phyloP scores from a whole-genome alignment of 2,113 vertebrate genomes.

The Illadopsis cleaveri region DNA sequence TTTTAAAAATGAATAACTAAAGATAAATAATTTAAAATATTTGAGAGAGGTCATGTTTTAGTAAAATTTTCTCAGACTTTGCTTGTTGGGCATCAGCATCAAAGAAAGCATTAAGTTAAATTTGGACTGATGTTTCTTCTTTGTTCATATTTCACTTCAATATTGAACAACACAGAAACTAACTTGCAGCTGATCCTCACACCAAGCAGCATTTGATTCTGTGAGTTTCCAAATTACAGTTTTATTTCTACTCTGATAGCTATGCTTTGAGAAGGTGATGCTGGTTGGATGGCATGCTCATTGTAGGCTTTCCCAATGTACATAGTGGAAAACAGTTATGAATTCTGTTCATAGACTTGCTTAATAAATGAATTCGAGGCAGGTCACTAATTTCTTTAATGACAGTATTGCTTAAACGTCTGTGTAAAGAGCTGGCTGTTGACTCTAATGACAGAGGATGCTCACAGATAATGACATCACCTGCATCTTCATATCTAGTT shows the following conservation, averaged over 20 bases:
- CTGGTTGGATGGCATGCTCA: neutral
- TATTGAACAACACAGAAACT: neutral
- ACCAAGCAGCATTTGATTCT: neutral
- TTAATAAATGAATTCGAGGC: neutral
- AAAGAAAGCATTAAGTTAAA: neutral
- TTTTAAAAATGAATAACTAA: neutral
- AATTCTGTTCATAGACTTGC: neutral
- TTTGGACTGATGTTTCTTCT: neutral
- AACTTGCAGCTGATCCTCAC: neutral
- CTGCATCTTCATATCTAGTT: neutral
- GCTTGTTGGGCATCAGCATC: neutral
- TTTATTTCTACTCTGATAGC: neutral
- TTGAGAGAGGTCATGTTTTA: neutral
- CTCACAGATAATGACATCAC: neutral
- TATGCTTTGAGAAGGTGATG: neutral
- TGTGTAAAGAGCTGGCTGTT: neutral
- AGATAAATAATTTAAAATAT: neutral
- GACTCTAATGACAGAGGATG: neutral
- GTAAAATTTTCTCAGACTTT: neutral
- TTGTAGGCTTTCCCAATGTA: neutral
- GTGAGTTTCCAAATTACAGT: neutral
- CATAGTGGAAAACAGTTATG: neutral
- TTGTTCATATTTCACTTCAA: neutral
- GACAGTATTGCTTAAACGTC: neutral
- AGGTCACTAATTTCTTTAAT: neutral